phyloP scores from a whole-genome alignment of 2,797 vertebrate species.

The Chelidonichthys spinosus region DNA sequence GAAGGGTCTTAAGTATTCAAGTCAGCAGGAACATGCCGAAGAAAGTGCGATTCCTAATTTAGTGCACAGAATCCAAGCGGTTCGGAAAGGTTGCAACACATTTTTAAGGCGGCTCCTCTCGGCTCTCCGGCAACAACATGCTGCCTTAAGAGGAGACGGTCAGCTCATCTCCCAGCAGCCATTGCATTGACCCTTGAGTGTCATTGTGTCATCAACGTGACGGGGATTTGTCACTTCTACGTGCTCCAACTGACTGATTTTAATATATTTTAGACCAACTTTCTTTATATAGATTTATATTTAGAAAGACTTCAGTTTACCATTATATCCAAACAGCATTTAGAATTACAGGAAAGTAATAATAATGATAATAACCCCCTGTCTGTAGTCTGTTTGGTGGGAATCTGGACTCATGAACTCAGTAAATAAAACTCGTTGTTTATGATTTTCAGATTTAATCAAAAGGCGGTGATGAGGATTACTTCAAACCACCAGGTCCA shows the following conservation, averaged over 20 bases:
- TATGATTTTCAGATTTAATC: neutral
- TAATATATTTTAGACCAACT: too few species aligned
- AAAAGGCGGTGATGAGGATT: neutral
- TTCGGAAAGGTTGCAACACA: neutral
- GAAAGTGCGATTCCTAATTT: conserved; percentile 5
- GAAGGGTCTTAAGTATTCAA: neutral
- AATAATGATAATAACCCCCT: too few species aligned
- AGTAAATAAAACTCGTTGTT: neutral
- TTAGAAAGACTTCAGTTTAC: too few species aligned
- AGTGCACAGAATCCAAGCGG: neutral
- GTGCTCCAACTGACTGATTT: too few species aligned
- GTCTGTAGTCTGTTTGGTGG: neutral
- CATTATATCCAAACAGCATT: too few species aligned
- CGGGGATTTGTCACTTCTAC: too few species aligned
- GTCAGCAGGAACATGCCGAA: conserved; percentile 2
- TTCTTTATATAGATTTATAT: too few species aligned
- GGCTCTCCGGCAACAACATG: conserved; percentile 9
- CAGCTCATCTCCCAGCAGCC: neutral
- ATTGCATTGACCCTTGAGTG: neutral
- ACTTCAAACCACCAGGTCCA: neutral
- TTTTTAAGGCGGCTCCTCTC: neutral
- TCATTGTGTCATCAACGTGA: neutral
- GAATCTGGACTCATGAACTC: neutral
- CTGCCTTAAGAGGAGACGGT: neutral
- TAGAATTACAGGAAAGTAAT: neutral